A percentile compares a stretch with the other conserved stretches of the same genome.
Evolutionary conservation across 1,140 invertebrate genomes (phyloP).

Genomic region (Eubasilissa regina): DNA sequence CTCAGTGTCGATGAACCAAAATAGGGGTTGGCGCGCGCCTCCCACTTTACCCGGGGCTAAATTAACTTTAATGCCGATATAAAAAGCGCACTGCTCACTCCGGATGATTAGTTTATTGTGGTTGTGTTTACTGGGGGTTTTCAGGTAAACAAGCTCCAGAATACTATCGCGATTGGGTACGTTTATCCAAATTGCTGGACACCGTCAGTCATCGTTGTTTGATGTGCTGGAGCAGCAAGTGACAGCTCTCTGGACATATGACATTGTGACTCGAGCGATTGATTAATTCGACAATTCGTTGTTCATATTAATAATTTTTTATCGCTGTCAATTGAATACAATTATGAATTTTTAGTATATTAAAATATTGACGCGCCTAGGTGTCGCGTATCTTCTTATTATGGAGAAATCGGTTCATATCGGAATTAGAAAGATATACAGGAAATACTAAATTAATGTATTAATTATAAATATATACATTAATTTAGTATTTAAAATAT

Average conservation of each 20-base stretch:
- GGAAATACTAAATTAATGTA: too few relatives aligned
- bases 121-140: slow-evolving; percentile 16
- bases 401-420: too few relatives aligned
- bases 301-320: background rate
- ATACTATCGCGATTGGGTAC: slow-evolving; percentile 42
- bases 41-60: slow-evolving; percentile 14
- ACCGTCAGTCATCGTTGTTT: slow-evolving; percentile 18
- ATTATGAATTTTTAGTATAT: too few relatives aligned
- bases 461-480: too few relatives aligned
- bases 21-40: background rate
- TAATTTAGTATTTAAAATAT: too few relatives aligned
- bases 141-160: background rate
- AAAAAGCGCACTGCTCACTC: slow-evolving; percentile 29
- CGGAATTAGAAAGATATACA: too few relatives aligned
- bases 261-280: too few relatives aligned
- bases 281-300: background rate
- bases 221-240: too few relatives aligned
- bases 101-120: slow-evolving; percentile 41
- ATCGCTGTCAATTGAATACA: too few relatives aligned
- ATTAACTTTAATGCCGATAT: slow-evolving; percentile 33
- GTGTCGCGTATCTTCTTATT: too few relatives aligned
- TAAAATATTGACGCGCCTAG: too few relatives aligned
- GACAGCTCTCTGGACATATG: too few relatives aligned
- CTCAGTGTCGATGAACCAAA: slow-evolving; percentile 1
- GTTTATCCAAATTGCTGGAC: slow-evolving; percentile 14